phyloP scores from a whole-genome alignment of 2,113 vertebrate species.

The Zosterops borbonicus region DNA sequence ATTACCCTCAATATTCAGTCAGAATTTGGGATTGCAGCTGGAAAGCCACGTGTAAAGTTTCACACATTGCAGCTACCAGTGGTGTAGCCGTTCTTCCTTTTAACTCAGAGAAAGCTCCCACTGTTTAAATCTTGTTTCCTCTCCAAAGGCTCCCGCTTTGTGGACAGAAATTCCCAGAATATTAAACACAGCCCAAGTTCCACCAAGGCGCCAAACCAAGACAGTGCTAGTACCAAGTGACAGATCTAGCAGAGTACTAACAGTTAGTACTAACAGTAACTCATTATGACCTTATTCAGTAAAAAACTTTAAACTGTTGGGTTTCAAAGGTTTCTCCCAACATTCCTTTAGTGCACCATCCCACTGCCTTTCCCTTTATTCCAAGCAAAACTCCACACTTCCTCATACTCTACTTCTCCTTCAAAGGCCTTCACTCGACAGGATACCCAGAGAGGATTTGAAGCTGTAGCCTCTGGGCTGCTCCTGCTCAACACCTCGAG shows the following conservation, averaged over 20 bases:
- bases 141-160: neutral
- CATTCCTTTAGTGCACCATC: rapidly evolving
- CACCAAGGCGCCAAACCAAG: neutral
- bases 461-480: neutral
- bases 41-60: neutral
- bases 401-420: neutral
- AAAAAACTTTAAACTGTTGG: too few relatives aligned
- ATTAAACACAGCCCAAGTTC: neutral
- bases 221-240: neutral
- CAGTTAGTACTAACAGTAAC: too few relatives aligned
- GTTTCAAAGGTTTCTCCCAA: neutral
- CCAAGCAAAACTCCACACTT: neutral
- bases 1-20: neutral
- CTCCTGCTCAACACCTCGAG: neutral
- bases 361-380: rapidly evolving
- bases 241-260: neutral
- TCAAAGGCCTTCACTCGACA: rapidly evolving
- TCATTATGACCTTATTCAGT: neutral
- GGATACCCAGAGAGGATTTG: neutral
- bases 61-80: neutral
- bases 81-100: neutral
- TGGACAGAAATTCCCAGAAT: neutral
- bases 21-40: neutral
- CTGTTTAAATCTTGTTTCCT: neutral
- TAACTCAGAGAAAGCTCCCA: neutral